Percentiles rank a stretch among this genome's conserved stretches.
Conservation (phyloP, 2,113 vertebrate species). For the Grammomys dolichurus region DNA sequence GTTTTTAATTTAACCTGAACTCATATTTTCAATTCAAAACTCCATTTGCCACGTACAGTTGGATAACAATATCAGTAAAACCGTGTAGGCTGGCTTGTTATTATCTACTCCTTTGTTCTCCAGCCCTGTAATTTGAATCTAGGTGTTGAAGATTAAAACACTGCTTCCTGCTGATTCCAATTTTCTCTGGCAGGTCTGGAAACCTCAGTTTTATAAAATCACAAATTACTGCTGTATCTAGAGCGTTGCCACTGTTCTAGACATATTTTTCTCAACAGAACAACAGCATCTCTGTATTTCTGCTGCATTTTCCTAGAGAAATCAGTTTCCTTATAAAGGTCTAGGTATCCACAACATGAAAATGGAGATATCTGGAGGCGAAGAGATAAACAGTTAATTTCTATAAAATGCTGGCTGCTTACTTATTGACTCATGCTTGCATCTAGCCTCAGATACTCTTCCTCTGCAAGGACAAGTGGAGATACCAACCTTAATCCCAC, state of each 20-base stretch:
- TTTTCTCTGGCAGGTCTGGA: not conserved
- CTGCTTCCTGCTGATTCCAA: not conserved
- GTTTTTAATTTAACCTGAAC: not conserved
- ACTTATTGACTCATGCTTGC: not conserved
- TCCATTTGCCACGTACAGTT: slow-evolving; percentile 15
- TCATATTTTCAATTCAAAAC: slow-evolving; percentile 51
- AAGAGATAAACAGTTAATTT: not conserved
- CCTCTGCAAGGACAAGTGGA: accelerated
- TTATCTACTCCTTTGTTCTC: not conserved
- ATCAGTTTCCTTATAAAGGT: not conserved
- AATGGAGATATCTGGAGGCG: accelerated
- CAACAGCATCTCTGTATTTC: not conserved
- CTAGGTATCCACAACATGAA: not conserved
- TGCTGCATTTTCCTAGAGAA: not conserved
- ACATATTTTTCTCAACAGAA: not conserved
- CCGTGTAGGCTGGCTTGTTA: not conserved
- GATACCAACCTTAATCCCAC: not conserved
- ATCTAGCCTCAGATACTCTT: not conserved
- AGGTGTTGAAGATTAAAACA: not conserved
- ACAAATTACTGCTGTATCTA: not conserved
- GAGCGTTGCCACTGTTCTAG: not conserved
- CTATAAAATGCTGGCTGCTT: not conserved
- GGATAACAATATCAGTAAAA: slow-evolving; percentile 22
- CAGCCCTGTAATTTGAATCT: not conserved
- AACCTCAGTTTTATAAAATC: not conserved